phyloP scores from a whole-genome alignment of 2,113 vertebrate species.

The Struthidea cinerea region DNA sequence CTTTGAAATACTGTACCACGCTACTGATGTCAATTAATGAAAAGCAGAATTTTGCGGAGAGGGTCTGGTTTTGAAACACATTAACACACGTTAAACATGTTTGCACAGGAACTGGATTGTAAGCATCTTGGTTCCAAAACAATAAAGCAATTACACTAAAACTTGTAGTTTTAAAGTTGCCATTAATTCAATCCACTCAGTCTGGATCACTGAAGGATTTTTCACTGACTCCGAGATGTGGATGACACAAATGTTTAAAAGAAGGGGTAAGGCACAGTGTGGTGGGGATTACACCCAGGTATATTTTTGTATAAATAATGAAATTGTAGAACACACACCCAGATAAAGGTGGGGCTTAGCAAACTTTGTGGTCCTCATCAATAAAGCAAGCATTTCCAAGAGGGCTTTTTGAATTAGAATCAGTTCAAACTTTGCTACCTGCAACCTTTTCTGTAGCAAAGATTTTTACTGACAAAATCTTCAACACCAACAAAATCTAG shows the following conservation, averaged over 20 bases:
- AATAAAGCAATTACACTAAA: slow-evolving; percentile 79
- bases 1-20: slow-evolving; percentile 84
- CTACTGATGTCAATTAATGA: slow-evolving; percentile 87
- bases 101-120: slow-evolving; percentile 80
- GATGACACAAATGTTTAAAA: neutral
- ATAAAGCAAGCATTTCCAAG: neutral
- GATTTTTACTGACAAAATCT: neutral
- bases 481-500: neutral
- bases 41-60: slow-evolving; percentile 77
- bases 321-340: neutral
- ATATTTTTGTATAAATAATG: neutral
- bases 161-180: slow-evolving; percentile 61
- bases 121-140: slow-evolving; percentile 77
- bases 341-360: neutral
- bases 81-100: slow-evolving; percentile 85
- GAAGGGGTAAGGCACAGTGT: neutral
- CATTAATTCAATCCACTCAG: slow-evolving; percentile 73
- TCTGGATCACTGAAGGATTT: slow-evolving; percentile 63
- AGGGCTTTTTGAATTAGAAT: neutral
- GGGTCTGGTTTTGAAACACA: slow-evolving; percentile 79
- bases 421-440: neutral
- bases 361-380: neutral
- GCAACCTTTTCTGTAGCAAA: neutral
- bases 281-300: neutral
- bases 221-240: slow-evolving; percentile 7